Conservation (phyloP, 2,797 vertebrate species). For the Diceros bicornis region DNA sequence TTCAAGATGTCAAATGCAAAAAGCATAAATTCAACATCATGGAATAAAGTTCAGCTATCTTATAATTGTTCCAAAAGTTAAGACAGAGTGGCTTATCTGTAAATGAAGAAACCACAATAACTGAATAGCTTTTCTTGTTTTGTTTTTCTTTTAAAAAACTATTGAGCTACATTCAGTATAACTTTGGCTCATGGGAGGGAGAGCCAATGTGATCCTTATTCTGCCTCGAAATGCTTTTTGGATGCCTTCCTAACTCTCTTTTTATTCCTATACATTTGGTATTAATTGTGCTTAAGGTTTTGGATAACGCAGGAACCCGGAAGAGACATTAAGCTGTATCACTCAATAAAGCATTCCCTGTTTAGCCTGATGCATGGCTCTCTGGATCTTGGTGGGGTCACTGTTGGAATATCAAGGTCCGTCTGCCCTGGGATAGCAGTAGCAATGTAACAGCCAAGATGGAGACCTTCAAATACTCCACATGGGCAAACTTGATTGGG, state of each 20-base stretch:
- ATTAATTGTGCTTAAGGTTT: constrained; percentile 78
- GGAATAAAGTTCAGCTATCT: constrained; percentile 40
- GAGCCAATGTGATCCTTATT: constrained; percentile 79
- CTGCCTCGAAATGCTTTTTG: constrained; percentile 83
- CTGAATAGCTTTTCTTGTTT: constrained; percentile 60
- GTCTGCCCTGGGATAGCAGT: not conserved
- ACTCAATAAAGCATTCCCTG: constrained; percentile 72
- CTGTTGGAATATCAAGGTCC: not conserved
- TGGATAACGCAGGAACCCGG: constrained; percentile 70
- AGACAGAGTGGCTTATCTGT: constrained; percentile 59
- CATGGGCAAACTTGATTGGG: not conserved
- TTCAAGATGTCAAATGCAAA: constrained; percentile 32
- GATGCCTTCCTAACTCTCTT: constrained; percentile 75
- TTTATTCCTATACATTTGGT: constrained; percentile 85
- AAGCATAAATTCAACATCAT: not conserved
- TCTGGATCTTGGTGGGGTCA: constrained; percentile 23
- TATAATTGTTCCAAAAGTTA: constrained; percentile 75
- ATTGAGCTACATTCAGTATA: constrained; percentile 61
- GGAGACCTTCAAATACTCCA: not conserved
- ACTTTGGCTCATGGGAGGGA: constrained; percentile 63
- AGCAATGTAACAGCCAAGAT: not conserved
- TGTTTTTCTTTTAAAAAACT: constrained; percentile 65
- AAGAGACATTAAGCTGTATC: constrained; percentile 76
- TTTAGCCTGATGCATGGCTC: not conserved
- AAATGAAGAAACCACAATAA: constrained; percentile 66